Evolutionary conservation across 2,888 invertebrate genomes (phyloP), one percentile per base, ranked within the genome.

Genomic region (Drosophila melanosoma): DNA sequence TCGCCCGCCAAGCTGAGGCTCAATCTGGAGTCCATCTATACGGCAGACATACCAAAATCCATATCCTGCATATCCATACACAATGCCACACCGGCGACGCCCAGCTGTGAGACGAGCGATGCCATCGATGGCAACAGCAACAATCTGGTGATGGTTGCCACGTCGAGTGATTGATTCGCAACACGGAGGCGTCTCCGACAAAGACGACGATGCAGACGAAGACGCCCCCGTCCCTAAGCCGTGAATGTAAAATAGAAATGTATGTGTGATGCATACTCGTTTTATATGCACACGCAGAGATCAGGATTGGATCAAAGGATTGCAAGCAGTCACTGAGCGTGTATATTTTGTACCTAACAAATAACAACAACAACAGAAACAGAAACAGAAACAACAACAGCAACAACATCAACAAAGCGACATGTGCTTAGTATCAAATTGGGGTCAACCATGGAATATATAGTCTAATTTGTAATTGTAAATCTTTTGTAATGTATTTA

Each of bases 1-100:
- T 92, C 91, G 63, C 91, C 92, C 35, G 91, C 87, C 42, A 91
- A 91, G 81, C 80, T 91, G 61, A 81, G 91, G 73, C 90, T 91
- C 64, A 91, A 91, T 79, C 76, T 91, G 54, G 87, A 89, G 71
- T 80, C 92, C 32, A 91, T 74, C 56, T 91, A 88, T 70, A 81
- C 87, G 67, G 84, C 70, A 45, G 73, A 81, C 60, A 90, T 91
- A 81, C 91, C 91, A 75, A 91, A 91, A 79, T 91, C 91, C 51
- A 79, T 90, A 72, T 91, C 91, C 82, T 91, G 91, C 85, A 88
- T 91, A 83, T 87, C 92, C 58, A 91, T 91, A 80, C 89, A 85
- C 66, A 86, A 79, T 73, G 81, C 78, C 54, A 67, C 88, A 33
- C 84, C 88, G 1, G 63, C 84, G 59, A 89, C 91, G 66, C 89